Evolutionary conservation across 2,797 vertebrate genomes (phyloP), one percentile per base, ranked within the genome.

Genomic region (Brachyrhaphis roseni): DNA sequence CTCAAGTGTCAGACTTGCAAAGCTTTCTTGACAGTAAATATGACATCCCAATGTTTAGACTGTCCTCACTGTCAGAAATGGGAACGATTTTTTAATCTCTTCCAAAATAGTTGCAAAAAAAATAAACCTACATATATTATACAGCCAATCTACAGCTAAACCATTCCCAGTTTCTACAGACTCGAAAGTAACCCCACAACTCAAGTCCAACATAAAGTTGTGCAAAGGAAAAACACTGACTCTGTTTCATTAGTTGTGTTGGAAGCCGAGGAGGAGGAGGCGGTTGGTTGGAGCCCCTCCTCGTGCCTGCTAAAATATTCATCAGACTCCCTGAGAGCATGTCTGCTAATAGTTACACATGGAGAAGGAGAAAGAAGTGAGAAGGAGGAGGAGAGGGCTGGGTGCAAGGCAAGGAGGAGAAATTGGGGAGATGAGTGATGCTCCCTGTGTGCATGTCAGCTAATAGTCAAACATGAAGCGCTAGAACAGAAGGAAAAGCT

Each of bases 381-480:
- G 91, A 77, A 92, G 94, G 93, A 94, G 95, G 91, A 95, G 89
- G 86, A 88, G 89, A 90, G 89, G 92, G 87, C 95, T 92, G 93
- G 94, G 95, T 82, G 83, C 59, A 49, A 85, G 81, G 90, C 84
- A 83, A 84, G 92, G 92, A 92, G 94, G 90, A 92, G 93, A 97
- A 97, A 97, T 95, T 95, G 95, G 97, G 97, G 96, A 97, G 97
- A 95, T 96, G 95, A 97, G 96, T 92, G 92, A 96, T 97, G 96
- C 94, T 97, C 97, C 96, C 97, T 95, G 94, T 94, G 96, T 96
- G 95, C 95, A 96, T 97, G 97, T 97, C 96, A 96, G 96, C 96
- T 97, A 97, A 97, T 97, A 95, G 96, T 96, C 96, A 97, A 95
- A 97, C 94, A 94, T 90, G 91, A 94, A 94, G 92, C 62, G 45